phyloP scores from a whole-genome alignment of 2,113 vertebrate species.

The Mormoops blainvillei region DNA sequence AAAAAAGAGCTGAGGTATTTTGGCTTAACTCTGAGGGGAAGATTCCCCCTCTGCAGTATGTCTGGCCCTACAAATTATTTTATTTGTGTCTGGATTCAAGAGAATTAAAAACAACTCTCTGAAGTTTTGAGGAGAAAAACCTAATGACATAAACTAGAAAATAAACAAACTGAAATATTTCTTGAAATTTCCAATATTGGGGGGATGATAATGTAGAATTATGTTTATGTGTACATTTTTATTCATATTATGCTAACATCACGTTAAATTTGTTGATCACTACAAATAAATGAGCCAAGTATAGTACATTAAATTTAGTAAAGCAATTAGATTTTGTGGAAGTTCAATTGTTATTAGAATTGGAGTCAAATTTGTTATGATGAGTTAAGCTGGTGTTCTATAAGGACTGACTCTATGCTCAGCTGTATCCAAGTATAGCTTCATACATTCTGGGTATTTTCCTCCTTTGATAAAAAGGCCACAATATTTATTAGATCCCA shows the following conservation, averaged over 20 bases:
- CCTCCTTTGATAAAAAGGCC: background rate
- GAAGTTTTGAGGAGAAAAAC: background rate
- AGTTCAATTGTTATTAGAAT: background rate
- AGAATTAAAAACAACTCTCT: background rate
- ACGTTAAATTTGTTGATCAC: background rate
- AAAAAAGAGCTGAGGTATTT: background rate
- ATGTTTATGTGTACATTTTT: background rate
- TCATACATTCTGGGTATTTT: background rate
- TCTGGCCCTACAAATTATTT: background rate
- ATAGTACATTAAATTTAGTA: background rate
- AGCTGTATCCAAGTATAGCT: background rate
- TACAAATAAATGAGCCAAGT: background rate
- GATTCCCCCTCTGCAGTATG: background rate
- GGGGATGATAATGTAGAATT: background rate
- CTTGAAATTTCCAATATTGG: background rate
- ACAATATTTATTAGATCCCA: background rate
- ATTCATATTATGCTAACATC: background rate
- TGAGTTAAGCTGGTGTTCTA: background rate
- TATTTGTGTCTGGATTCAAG: slow-evolving; percentile 6
- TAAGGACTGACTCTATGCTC: background rate
- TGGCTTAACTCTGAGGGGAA: background rate
- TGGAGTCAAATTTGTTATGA: background rate
- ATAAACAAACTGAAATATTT: background rate
- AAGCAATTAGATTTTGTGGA: background rate
- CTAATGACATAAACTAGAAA: background rate